These are phyloP conservation scores for Muscicapa comitata DNA, from an alignment of 2,797 vertebrate species.

Conservation along the genomic window DNA sequence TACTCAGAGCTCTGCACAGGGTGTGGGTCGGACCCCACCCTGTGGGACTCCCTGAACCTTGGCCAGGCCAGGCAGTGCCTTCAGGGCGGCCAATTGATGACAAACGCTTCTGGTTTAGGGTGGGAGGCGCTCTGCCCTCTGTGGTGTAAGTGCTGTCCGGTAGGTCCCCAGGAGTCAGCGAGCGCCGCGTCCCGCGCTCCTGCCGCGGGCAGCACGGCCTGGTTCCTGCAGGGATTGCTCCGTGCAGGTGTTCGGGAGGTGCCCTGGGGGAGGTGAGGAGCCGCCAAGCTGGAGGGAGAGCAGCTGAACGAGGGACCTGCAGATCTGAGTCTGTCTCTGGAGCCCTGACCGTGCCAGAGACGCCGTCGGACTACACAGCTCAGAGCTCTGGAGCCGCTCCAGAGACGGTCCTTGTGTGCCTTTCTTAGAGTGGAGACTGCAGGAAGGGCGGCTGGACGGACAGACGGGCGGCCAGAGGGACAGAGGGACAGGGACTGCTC, in stretches of 20 bases:
- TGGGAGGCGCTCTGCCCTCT: not conserved
- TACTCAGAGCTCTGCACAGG: accelerated
- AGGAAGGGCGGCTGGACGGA: not conserved
- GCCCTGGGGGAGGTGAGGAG: not conserved
- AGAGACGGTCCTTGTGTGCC: accelerated
- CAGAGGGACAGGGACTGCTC: accelerated
- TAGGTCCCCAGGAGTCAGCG: not conserved
- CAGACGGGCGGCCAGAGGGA: not conserved
- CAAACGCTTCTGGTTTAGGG: accelerated
- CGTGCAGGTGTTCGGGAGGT: accelerated
- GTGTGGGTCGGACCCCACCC: not conserved
- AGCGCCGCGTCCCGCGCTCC: accelerated
- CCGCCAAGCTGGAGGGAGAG: accelerated
- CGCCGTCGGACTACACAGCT: accelerated
- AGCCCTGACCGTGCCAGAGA: accelerated
- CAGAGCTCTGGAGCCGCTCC: not conserved
- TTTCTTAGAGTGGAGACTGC: accelerated
- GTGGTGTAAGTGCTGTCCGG: accelerated
- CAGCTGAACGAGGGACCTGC: accelerated
- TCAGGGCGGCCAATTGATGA: not conserved
- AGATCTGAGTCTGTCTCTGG: not conserved
- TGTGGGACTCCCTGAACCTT: not conserved
- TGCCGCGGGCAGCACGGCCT: accelerated
- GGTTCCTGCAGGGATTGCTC: not conserved
- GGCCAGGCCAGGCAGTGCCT: not conserved